These are phyloP conservation scores for Chaenogobius annularis DNA, from an alignment of 2,113 vertebrate species.

Conservation along the genomic window DNA sequence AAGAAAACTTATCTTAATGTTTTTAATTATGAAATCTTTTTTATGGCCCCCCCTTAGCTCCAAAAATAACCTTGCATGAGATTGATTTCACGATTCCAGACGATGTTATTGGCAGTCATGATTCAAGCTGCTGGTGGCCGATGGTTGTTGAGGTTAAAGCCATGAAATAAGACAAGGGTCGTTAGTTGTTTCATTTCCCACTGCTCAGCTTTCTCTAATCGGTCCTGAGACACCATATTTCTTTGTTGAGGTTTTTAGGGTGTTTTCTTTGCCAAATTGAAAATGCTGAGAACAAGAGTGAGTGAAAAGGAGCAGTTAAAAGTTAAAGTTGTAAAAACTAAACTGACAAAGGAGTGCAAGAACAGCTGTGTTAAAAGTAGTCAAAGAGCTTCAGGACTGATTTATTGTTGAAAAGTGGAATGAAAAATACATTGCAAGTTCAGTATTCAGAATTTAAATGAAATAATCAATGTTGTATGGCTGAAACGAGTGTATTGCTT, in stretches of 20 bases:
- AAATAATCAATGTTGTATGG: no score
- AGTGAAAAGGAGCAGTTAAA: background rate
- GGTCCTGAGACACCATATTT: background rate
- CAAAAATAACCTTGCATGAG: constrained; percentile 2
- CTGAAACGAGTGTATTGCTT: no score
- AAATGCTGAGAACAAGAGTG: background rate
- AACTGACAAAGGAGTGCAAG: background rate
- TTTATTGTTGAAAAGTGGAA: background rate
- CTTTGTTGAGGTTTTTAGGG: background rate
- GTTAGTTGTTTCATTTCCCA: background rate
- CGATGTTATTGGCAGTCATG: background rate
- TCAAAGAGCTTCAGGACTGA: background rate
- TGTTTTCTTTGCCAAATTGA: background rate
- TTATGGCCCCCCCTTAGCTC: background rate
- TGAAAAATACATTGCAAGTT: no score
- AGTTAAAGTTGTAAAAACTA: background rate
- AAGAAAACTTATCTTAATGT: background rate
- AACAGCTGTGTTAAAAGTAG: background rate
- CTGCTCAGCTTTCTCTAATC: constrained; percentile 2
- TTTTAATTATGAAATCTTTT: background rate
- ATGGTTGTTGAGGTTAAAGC: constrained; percentile 1
- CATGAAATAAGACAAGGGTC: constrained; percentile 10
- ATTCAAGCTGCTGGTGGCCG: background rate
- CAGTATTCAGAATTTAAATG: background rate
- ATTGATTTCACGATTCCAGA: background rate